Percentiles rank a stretch among this genome's conserved stretches.
These are phyloP conservation scores for Eumeta japonica DNA, from an alignment of 1,140 invertebrate genomes.

Conservation along the genomic window DNA sequence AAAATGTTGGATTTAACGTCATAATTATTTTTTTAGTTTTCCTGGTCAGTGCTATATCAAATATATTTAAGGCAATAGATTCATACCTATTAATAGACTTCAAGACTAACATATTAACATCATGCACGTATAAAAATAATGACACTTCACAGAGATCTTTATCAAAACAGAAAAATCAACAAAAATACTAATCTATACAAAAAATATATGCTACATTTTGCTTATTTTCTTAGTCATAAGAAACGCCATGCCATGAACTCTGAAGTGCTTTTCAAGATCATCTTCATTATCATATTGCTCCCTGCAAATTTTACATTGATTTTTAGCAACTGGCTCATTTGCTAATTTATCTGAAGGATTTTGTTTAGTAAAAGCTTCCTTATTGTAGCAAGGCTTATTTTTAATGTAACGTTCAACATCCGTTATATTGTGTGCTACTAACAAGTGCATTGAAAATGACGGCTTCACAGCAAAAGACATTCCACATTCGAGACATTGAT, in stretches of 20 bases:
- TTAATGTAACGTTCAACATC: constrained; percentile 60
- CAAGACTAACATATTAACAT: too few relatives aligned
- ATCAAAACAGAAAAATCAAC: too few relatives aligned
- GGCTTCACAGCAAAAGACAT: constrained; percentile 66
- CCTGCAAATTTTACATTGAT: constrained; percentile 67
- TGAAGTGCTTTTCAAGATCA: constrained; percentile 62
- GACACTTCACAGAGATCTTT: too few relatives aligned
- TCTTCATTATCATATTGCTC: constrained; percentile 59
- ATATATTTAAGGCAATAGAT: too few relatives aligned
- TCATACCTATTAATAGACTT: too few relatives aligned
- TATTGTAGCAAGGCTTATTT: constrained; percentile 58
- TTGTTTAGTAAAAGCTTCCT: constrained; percentile 50
- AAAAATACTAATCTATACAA: too few relatives aligned
- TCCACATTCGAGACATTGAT: constrained; percentile 68
- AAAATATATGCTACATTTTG: too few relatives aligned
- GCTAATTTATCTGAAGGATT: constrained; percentile 26
- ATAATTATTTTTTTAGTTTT: too few relatives aligned
- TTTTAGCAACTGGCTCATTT: constrained; percentile 53
- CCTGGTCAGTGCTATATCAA: too few relatives aligned
- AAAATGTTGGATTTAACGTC: too few relatives aligned
- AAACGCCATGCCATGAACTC: constrained; percentile 70
- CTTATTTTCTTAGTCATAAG: too few relatives aligned
- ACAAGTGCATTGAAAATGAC: constrained; percentile 65
- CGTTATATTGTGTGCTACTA: constrained; percentile 60
- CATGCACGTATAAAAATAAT: too few relatives aligned